phyloP scores from a whole-genome alignment of 2,888 invertebrate genomes.

The Venusia cambrica region DNA sequence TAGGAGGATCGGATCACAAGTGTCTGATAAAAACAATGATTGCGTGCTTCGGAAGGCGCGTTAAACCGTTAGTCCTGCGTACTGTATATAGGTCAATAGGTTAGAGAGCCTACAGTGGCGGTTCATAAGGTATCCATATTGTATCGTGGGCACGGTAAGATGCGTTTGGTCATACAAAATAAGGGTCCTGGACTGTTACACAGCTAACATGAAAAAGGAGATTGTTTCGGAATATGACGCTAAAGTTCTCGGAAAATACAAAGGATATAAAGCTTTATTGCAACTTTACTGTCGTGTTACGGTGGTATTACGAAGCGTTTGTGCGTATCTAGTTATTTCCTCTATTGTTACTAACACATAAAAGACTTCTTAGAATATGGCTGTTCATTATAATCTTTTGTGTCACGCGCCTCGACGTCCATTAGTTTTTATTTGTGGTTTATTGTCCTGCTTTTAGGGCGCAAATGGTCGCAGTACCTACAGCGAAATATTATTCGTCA shows the following conservation, averaged over 20 bases:
- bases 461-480: constrained; percentile 24
- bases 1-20: no score
- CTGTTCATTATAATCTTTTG: constrained; percentile 35
- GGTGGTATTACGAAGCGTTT: not conserved
- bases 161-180: no score
- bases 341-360: constrained; percentile 20
- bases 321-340: constrained; percentile 2
- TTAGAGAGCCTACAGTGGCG: no score
- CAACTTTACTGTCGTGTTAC: not conserved
- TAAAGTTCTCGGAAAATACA: not conserved
- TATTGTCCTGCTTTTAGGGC: constrained; percentile 51
- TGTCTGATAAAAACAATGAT: no score
- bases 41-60: no score
- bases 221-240: constrained; percentile 1
- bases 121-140: no score
- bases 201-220: no score
- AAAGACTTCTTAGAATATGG: constrained; percentile 33
- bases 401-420: constrained; percentile 46
- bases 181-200: no score
- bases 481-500: constrained; percentile 47
- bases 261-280: constrained; percentile 2
- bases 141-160: no score
- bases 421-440: constrained; percentile 67
- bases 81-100: no score
- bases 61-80: no score